Evolutionary conservation across 2,888 invertebrate genomes (phyloP).

Genomic region (Ornithoptera priamus): DNA sequence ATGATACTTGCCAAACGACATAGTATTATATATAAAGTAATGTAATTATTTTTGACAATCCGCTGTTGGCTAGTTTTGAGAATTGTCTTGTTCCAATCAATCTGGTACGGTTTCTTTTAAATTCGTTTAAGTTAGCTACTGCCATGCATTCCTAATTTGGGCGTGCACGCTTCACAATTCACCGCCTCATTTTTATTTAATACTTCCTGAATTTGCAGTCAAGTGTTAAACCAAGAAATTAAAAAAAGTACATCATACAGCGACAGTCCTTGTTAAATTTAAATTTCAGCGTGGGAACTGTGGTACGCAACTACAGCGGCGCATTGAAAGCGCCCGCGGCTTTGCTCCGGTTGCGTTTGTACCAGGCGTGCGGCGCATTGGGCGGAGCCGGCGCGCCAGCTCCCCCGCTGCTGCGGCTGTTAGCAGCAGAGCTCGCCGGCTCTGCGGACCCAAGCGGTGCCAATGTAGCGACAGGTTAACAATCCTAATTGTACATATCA

Average conservation of each 20-base stretch:
- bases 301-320: conserved; percentile 93
- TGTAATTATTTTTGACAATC: no score
- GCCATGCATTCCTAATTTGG: no score
- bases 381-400: conserved; percentile 44
- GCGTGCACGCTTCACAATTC: no score
- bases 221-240: background rate
- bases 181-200: no score
- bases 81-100: no score
- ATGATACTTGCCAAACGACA: no score
- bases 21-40: no score
- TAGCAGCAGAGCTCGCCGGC: conserved; percentile 97
- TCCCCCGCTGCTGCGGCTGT: conserved; percentile 86
- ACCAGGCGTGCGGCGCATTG: conserved; percentile 84
- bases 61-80: no score
- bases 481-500: background rate
- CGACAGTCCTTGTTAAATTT: background rate
- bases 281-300: conserved; percentile 85
- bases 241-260: background rate
- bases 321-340: conserved; percentile 96
- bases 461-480: conserved; percentile 79
- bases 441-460: conserved; percentile 95
- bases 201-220: no score
- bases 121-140: no score
- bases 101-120: no score
- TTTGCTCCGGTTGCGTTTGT: conserved; percentile 94